Evolutionary conservation across 2,113 vertebrate genomes (phyloP), one percentile per base, ranked within the genome.

Genomic region (Micromys minutus): DNA sequence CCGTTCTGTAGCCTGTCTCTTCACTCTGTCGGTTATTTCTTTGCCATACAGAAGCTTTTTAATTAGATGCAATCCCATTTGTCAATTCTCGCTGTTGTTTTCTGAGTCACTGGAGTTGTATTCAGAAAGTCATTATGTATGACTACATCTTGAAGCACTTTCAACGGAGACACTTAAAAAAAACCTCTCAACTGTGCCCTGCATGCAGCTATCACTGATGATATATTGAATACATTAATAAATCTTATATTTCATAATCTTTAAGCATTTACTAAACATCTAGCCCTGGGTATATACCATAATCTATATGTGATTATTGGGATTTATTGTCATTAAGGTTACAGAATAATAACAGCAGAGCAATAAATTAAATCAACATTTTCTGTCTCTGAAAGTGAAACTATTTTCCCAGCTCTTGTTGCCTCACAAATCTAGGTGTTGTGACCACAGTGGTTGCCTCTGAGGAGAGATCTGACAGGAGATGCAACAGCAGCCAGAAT

Each of bases 371-470:
- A 93, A 89, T 81, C 34, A 88, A 47, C 67, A 61, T 77, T 81
- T 76, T 94, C 72, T 72, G 52, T 55, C 31, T 81, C 59, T 81
- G 59, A 95, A 24, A 65, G 92, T 57, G 67, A 93, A 94, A 90
- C n/a, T 7, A 34, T 71, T 59, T 81, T 80, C n/a, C 29, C 24
- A 24, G 24, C 69, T 59, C 52, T 69, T 0, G 26, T n/a, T 84
- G 67, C 75, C 61, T 88, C 36, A 29, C 59, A 31, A 80, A 86
- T 65, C 7, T 11, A 59, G 1, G 15, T 29, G 29, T 57, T 65
- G 7, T 4, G 13, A 92, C 31, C 50, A 50, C 26, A 7, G 67
- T 3, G 65, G 34, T 9, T 57, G n/a, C 63, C 80, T 86, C 71
- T 45, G 21, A 87, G 85, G 77, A 77, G 52, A 71, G 45, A 69